These are phyloP conservation scores for Noctua janthina DNA, from an alignment of 2,888 invertebrate genomes.

Conservation along the genomic window DNA sequence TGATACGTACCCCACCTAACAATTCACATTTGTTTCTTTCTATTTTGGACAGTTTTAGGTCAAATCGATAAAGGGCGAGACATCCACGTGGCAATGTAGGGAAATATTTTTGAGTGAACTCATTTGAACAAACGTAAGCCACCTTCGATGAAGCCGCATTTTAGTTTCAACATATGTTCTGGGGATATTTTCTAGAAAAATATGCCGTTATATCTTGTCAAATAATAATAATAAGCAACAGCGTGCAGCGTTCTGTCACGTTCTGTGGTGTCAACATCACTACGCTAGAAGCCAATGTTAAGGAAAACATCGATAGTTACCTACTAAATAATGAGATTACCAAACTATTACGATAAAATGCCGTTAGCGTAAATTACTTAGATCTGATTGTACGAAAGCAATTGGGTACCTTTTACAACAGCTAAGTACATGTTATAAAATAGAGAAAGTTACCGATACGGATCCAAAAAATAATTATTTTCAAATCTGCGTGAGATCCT, in stretches of 20 bases:
- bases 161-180: neutral
- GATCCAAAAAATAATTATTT: neutral
- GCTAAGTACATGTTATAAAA: neutral
- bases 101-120: neutral
- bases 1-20: neutral
- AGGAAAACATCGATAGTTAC: slow-evolving; percentile 4
- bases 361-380: slow-evolving; percentile 20
- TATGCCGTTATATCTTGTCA: slow-evolving; percentile 8
- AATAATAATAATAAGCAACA: slow-evolving; percentile 16
- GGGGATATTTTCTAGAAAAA: slow-evolving; percentile 33
- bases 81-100: neutral
- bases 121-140: neutral
- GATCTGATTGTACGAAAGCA: neutral
- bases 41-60: neutral
- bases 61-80: slow-evolving; percentile 28
- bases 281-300: neutral
- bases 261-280: neutral
- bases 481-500: neutral
- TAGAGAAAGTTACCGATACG: neutral
- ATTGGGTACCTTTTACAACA: neutral
- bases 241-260: neutral
- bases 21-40: neutral
- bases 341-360: slow-evolving; percentile 9
- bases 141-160: slow-evolving; percentile 13
- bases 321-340: slow-evolving; percentile 15